These are phyloP conservation scores for Rhinogobio ventralis DNA, from an alignment of 2,797 vertebrate species.

Conservation along the genomic window DNA sequence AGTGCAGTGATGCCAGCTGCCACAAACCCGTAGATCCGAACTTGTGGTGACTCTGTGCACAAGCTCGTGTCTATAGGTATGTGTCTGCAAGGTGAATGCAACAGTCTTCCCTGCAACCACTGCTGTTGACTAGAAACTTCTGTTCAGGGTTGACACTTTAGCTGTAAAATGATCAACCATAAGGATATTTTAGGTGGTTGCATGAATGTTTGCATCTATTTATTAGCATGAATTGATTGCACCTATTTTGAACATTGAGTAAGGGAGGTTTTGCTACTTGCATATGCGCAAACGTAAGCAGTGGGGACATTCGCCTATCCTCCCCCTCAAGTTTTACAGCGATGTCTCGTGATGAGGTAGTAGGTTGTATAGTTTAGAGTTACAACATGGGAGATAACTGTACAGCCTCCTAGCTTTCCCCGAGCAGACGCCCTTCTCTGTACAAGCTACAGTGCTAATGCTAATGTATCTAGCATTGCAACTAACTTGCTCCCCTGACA, in stretches of 20 bases:
- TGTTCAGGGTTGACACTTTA: neutral
- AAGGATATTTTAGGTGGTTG: neutral
- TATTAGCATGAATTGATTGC: neutral
- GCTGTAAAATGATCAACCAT: neutral
- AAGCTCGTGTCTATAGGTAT: slow-evolving; percentile 99
- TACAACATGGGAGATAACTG: slow-evolving; percentile 99
- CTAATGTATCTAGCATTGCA: neutral
- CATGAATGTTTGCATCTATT: neutral
- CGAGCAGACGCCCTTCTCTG: slow-evolving; percentile 86
- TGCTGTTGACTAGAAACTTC: slow-evolving; percentile 29
- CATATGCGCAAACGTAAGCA: neutral
- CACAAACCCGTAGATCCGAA: slow-evolving; percentile 99
- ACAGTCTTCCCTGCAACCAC: slow-evolving; percentile 58
- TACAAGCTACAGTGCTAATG: slow-evolving; percentile 17
- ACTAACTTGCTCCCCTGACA: neutral
- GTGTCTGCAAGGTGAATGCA: slow-evolving; percentile 88
- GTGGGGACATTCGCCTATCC: neutral
- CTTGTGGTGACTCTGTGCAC: slow-evolving; percentile 94
- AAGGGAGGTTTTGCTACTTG: neutral
- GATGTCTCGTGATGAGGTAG: slow-evolving; percentile 97
- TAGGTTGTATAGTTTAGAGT: slow-evolving; percentile 99
- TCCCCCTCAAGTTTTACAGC: slow-evolving; percentile 63
- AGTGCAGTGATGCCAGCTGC: slow-evolving; percentile 80
- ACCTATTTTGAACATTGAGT: neutral
- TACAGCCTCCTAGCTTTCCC: slow-evolving; percentile 99